Base-by-base conservation (phyloP, 2,113 vertebrate species). In the Verasper variegatus region DNA sequence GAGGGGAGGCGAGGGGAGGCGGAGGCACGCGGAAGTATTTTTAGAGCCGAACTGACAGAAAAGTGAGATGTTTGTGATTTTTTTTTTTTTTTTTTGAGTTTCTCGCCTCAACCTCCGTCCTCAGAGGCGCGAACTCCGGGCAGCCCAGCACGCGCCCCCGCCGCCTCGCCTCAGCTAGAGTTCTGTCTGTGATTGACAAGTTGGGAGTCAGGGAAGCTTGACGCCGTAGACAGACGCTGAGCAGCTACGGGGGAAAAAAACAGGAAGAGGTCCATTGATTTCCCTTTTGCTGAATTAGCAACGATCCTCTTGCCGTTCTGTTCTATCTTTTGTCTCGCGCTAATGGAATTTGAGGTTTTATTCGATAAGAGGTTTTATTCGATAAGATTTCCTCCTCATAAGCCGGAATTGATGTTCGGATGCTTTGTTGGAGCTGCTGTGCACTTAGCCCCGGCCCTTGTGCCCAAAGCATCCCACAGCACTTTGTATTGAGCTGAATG, bases 51-150 rank as follows among this genome's bases (percentile, higher is more conserved):
- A 76, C 80, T 61, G 67, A 87, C 69, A 52, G 67, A 84, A 31
- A 71, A 86, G 70, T 78, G 88, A 88, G 66, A 74, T 89, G 86
- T 91, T 92, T 85, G 71, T 87, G 82, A 86, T 72, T 90, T 89
- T 67, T 87, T 90, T 72, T 90, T 89, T 67, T 87, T 90, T 67
- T 24, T 24, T 80, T 59, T 54, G 60, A 77, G 74, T 61, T 47
- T 86, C 70, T 79, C 23, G 72, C 75, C 66, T 78, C 23, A 11
- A 85, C 4, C 78, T 40, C 62, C 78, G 65, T 62, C 73, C 76
- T 87, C 57, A 23, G 80, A 54, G 73, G 70, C 61, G 11, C 20
- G 11, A 35, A 77, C 78, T 74, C 40, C 20, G 60, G 81, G 83
- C 71, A 76, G 67, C 60, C 24, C 31, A 15, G 17, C 8, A 15